A percentile compares a stretch with the other conserved stretches of the same genome.
Conservation (phyloP, 2,113 vertebrate genomes). For the Scatophagus argus region DNA sequence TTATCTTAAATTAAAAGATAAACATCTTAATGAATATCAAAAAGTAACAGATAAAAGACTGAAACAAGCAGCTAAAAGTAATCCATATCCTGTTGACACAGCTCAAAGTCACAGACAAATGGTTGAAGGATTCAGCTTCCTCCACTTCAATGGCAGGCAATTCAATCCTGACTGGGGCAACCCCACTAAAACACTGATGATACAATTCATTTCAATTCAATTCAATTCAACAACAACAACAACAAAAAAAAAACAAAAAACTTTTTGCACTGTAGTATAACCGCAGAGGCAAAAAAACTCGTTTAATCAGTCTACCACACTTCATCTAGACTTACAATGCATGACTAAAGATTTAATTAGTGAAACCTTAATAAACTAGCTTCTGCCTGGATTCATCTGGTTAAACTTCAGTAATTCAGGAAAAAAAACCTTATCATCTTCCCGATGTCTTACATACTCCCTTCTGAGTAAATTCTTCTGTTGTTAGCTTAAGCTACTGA, state of each 20-base stretch:
- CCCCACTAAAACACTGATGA: not conserved
- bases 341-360: slow-evolving; percentile 9
- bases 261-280: too few species aligned
- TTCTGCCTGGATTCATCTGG: slow-evolving; percentile 19
- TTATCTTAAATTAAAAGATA: too few species aligned
- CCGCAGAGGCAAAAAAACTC: not conserved
- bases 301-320: not conserved
- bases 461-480: not conserved
- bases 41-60: too few species aligned
- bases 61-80: too few species aligned
- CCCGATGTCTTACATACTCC: not conserved
- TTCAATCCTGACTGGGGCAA: not conserved
- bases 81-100: too few species aligned
- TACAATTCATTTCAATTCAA: too few species aligned
- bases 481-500: not conserved
- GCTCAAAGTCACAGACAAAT: not conserved
- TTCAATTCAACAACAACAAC: too few species aligned
- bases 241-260: too few species aligned
- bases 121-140: not conserved
- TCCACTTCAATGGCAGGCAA: not conserved
- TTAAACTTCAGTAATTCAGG: not conserved
- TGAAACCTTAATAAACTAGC: not conserved
- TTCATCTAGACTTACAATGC: not conserved
- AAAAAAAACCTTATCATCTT: not conserved
- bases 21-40: too few species aligned